phyloP scores from a whole-genome alignment of 2,888 invertebrate genomes.

The Cantharis rustica region DNA sequence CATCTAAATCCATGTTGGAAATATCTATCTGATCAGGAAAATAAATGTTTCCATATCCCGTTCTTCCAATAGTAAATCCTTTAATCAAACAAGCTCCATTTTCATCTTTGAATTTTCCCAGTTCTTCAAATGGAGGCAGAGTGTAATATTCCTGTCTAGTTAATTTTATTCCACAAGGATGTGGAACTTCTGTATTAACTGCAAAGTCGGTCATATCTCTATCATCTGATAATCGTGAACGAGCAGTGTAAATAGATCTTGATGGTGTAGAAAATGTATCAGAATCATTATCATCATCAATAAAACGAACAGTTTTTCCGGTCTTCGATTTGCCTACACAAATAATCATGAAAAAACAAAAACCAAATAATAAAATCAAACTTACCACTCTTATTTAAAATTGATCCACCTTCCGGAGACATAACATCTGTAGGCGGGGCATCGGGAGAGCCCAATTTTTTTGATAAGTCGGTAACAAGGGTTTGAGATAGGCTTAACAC shows the following conservation, averaged over 20 bases:
- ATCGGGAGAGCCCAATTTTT: neutral
- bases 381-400: neutral
- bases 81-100: conserved; percentile 84
- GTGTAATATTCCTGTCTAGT: conserved; percentile 89
- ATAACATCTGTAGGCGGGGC: neutral
- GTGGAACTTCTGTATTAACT: neutral
- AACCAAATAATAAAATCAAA: neutral
- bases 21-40: conserved; percentile 86
- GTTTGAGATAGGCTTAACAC: neutral
- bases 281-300: conserved; percentile 1
- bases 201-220: neutral
- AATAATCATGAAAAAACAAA: neutral
- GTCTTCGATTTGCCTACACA: conserved; percentile 6
- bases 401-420: neutral
- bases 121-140: conserved; percentile 81
- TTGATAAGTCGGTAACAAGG: neutral
- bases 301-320: conserved; percentile 15
- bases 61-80: conserved; percentile 85
- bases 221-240: neutral
- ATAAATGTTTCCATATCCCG: conserved; percentile 88
- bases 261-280: neutral
- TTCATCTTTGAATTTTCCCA: conserved; percentile 71
- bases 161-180: conserved; percentile 72
- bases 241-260: neutral
- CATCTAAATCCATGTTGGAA: conserved; percentile 83